Evolutionary conservation across 2,113 vertebrate species (phyloP).

Genomic region (Collichthys lucidus): DNA sequence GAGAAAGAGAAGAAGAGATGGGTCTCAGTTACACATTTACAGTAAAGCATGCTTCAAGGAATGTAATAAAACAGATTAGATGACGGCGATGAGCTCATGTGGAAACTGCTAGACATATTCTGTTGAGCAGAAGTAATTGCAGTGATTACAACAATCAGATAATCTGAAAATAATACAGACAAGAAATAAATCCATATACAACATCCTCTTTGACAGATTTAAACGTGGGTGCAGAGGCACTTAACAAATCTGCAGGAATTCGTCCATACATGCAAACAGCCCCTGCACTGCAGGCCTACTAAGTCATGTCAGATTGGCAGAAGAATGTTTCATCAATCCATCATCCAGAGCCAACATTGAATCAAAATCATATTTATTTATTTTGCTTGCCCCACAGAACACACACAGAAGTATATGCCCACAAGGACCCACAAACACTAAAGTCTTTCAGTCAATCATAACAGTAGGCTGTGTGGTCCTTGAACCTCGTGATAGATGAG

Average conservation of each 20-base stretch:
- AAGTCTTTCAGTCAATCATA: constrained; percentile 37
- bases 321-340: neutral
- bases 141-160: constrained; percentile 3
- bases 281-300: neutral
- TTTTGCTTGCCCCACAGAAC: constrained; percentile 1
- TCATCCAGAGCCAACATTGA: neutral
- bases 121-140: neutral
- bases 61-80: neutral
- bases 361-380: neutral
- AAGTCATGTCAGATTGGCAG: neutral
- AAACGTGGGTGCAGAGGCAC: neutral
- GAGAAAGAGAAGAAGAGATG: constrained; percentile 32
- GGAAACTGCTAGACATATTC: neutral
- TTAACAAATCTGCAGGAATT: neutral
- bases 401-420: neutral
- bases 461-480: constrained; percentile 48
- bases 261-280: neutral
- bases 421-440: neutral
- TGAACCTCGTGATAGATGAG: constrained; percentile 42
- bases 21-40: neutral
- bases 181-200: neutral
- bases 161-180: neutral
- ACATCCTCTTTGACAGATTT: neutral
- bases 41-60: neutral
- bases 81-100: neutral